Conservation (phyloP, 1,140 invertebrate genomes). For the Lucilia sericata region DNA sequence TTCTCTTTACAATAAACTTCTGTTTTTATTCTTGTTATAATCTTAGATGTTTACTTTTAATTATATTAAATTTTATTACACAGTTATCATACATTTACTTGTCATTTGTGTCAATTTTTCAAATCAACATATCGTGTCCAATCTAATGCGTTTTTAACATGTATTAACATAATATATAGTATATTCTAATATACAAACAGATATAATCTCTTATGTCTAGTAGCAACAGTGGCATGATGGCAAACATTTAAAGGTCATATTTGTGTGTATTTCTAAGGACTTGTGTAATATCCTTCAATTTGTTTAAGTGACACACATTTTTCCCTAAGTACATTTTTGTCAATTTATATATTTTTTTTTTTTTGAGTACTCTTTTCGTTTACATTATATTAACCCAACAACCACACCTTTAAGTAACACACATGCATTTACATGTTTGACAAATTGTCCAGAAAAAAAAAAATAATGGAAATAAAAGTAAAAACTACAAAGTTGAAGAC, state of each 20-base stretch:
- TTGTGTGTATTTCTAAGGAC: neutral
- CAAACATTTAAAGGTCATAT: conserved; percentile 5
- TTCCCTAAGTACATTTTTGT: conserved; percentile 38
- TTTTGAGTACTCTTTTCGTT: neutral
- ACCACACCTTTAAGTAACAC: conserved; percentile 36
- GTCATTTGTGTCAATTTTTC: conserved; percentile 56
- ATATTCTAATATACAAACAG: neutral
- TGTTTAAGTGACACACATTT: conserved; percentile 36
- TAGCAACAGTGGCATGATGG: neutral
- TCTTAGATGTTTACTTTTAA: neutral
- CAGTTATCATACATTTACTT: neutral
- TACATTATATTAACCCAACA: neutral
- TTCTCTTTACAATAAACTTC: too few relatives aligned
- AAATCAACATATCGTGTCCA: conserved; percentile 44
- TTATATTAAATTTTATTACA: conserved; percentile 1
- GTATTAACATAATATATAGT: conserved; percentile 49
- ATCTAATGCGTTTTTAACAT: conserved; percentile 58
- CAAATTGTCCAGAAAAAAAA: conserved; percentile 20
- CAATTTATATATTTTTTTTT: conserved; percentile 33
- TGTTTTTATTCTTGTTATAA: too few relatives aligned
- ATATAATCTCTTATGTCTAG: neutral
- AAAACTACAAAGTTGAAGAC: neutral
- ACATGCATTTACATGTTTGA: conserved; percentile 36
- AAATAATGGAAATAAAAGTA: neutral
- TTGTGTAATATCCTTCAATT: conserved; percentile 42